These are phyloP conservation scores for Lepidochrysops patricia DNA, from an alignment of 2,888 invertebrate genomes.

Conservation along the genomic window DNA sequence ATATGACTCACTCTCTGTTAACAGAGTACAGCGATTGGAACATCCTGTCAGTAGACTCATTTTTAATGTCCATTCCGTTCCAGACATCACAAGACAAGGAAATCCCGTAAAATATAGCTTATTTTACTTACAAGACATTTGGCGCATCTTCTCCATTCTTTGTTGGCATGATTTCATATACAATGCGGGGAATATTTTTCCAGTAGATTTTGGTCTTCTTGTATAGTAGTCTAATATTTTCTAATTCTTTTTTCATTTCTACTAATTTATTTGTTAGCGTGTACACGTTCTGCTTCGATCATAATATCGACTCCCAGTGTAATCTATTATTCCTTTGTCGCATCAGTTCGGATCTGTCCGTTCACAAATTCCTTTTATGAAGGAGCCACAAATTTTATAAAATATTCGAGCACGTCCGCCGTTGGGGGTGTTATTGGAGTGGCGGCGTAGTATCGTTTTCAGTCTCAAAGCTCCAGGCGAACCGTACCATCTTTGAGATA, in stretches of 20 bases:
- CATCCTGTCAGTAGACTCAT: not conserved
- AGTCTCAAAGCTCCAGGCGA: not conserved
- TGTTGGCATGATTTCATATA: not conserved
- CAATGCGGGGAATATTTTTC: no score
- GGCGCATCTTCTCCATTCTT: not conserved
- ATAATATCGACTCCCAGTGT: not conserved
- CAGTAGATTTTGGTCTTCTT: no score
- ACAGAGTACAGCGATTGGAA: no score
- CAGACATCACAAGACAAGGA: not conserved
- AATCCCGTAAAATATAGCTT: not conserved
- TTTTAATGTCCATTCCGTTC: not conserved
- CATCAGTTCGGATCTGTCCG: not conserved
- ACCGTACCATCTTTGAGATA: not conserved
- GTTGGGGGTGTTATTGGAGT: slow-evolving; percentile 4
- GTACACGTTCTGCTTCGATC: no score
- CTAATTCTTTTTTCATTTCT: no score
- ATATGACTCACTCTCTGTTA: no score
- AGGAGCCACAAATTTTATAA: slow-evolving; percentile 8
- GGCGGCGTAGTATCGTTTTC: not conserved
- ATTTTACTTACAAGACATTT: not conserved
- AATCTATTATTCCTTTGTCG: not conserved
- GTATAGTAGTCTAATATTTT: no score
- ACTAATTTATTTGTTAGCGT: no score
- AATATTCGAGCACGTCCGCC: slow-evolving; percentile 13
- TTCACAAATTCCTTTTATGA: not conserved